Evolutionary conservation across 2,888 invertebrate species (phyloP), one percentile per base, ranked within the genome.

Genomic region (Caenorhabditis wallacei): DNA sequence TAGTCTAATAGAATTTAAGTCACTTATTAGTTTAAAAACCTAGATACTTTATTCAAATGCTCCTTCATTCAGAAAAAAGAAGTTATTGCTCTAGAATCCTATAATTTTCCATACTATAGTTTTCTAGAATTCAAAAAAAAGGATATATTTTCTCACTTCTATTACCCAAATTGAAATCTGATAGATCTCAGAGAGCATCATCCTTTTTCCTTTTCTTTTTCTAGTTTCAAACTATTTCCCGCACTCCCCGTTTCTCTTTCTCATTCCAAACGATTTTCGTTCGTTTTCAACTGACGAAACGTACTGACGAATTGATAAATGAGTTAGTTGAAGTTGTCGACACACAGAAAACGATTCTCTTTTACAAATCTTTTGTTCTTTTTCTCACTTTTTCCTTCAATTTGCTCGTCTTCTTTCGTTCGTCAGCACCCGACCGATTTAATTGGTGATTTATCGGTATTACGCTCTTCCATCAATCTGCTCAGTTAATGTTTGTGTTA

Each of bases 401-500:
- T 76, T 76, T 66, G 76, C 61, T 68, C 76, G 57, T 56, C 59
- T 22, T 64, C n/a, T n/a, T 61, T 75, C 66, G 57, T 57, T 75
- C 66, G 57, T 75, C 75, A 75, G 75, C 75, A 75, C 75, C 18
- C 24, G 64, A 64, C 51, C 48, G 20, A 69, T 61, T 78, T 78
- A 78, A 78, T 78, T 78, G 78, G 78, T 78, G 78, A 78, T 78
- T 78, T 78, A 78, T 78, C 78, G 78, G 69, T 78, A 78, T 78
- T 78, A 78, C 78, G 78, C 78, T 59, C 48, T 57, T 37, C 63
- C 70, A 79, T 80, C 80, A 80, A 80, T 80, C 68, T 68, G 72
- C 59, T 80, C 70, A 61, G 61, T 78, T 79, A 63, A 56, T 79
- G 78, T 76, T 59, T 66, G 37, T 66, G 66, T 48, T 26, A n/a